Evolutionary conservation across 2,888 invertebrate species (phyloP).

Genomic region (Digitonthophagus gazella): DNA sequence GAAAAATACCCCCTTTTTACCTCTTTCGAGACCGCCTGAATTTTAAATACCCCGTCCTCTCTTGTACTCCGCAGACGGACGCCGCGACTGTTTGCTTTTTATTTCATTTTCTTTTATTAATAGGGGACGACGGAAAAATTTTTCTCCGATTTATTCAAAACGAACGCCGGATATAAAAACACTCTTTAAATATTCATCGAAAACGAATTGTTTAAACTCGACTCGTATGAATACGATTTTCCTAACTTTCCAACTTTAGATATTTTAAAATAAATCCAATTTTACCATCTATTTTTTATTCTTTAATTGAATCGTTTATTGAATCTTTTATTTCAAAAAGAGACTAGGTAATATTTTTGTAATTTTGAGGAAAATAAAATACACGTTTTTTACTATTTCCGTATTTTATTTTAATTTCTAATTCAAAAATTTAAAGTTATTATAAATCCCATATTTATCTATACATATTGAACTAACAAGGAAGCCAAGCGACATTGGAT

Average conservation of each 20-base stretch:
- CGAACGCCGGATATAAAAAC: background rate
- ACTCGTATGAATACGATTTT: background rate
- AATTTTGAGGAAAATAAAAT: too few species aligned
- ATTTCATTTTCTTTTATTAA: background rate
- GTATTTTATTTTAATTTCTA: too few species aligned
- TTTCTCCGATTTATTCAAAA: background rate
- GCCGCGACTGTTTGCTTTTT: background rate
- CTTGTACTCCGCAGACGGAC: background rate
- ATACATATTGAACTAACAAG: too few species aligned
- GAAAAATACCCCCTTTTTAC: constrained; percentile 15
- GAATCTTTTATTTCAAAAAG: too few species aligned
- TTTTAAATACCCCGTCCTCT: constrained; percentile 7
- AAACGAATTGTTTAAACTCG: background rate
- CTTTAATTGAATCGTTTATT: too few species aligned
- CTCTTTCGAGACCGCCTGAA: constrained; percentile 7
- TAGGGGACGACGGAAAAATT: background rate
- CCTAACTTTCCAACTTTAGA: background rate
- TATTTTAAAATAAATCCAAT: too few species aligned
- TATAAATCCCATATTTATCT: too few species aligned
- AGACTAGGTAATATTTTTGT: too few species aligned
- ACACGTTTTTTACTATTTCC: too few species aligned
- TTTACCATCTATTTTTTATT: too few species aligned
- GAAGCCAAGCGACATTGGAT: too few species aligned
- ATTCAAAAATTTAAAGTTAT: too few species aligned
- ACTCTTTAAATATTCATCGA: background rate